A percentile compares a stretch with the other conserved stretches of the same genome.
phyloP scores from a whole-genome alignment of 2,113 vertebrate species.

The Austrofundulus limnaeus region DNA sequence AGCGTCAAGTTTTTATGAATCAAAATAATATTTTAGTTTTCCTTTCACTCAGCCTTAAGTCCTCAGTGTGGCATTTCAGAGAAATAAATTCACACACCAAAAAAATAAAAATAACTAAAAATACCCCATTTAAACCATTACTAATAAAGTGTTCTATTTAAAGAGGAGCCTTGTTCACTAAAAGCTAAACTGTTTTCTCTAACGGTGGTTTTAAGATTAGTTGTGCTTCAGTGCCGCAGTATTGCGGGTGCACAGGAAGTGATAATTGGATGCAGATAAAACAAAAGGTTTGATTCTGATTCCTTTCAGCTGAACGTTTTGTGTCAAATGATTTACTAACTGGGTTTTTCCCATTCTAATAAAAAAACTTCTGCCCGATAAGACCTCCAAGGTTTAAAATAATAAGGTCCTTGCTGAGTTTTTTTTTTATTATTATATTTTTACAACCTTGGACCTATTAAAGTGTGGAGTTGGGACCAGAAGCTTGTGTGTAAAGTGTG shows the following conservation, averaged over 20 bases:
- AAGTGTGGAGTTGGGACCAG: background rate
- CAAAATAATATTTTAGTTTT: no score
- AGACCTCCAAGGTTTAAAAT: background rate
- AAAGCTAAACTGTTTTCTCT: no score
- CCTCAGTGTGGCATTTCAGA: no score
- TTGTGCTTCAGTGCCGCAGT: background rate
- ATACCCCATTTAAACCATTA: no score
- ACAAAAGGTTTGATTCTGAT: slow-evolving; percentile 13
- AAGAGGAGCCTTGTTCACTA: no score
- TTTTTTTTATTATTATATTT: background rate
- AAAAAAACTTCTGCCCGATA: background rate
- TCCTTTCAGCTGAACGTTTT: background rate
- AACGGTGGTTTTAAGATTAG: background rate
- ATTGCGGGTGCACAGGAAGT: slow-evolving; percentile 7
- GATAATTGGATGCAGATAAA: slow-evolving; percentile 7
- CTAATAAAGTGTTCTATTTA: no score
- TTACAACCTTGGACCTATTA: background rate
- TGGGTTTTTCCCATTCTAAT: slow-evolving; percentile 12
- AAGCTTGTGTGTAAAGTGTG: background rate
- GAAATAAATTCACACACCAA: no score
- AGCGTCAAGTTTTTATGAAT: no score
- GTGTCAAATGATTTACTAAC: background rate
- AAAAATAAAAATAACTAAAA: no score
- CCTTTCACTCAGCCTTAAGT: no score
- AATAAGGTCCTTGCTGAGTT: background rate